Percentiles rank a stretch among this genome's conserved stretches.
Conservation (phyloP, 2,113 vertebrate species). For the Nipponia nippon region DNA sequence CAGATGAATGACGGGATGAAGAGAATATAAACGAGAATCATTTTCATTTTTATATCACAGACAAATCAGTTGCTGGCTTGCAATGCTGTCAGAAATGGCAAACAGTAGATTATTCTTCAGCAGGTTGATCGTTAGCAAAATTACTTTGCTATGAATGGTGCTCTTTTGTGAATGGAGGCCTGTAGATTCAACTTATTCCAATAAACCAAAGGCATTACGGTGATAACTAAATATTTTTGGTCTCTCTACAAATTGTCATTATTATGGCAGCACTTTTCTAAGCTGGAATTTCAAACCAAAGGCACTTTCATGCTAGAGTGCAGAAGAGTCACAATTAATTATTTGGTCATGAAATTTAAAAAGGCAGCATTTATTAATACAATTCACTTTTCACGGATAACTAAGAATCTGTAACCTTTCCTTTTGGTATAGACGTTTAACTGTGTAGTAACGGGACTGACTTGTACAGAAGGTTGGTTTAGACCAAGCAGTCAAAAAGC, state of each 20-base stretch:
- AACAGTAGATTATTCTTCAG: constrained; percentile 50
- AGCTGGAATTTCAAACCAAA: constrained; percentile 94
- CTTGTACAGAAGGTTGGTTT: constrained; percentile 33
- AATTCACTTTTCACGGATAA: constrained; percentile 72
- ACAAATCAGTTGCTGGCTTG: constrained; percentile 36
- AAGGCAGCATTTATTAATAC: constrained; percentile 85
- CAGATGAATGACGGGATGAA: constrained; percentile 23
- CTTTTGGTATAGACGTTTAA: constrained; percentile 76
- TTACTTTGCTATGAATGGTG: constrained; percentile 35
- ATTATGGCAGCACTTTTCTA: constrained; percentile 87
- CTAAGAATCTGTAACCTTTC: constrained; percentile 63
- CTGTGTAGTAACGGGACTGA: constrained; percentile 46
- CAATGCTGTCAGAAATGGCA: constrained; percentile 50
- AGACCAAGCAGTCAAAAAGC: constrained; percentile 54
- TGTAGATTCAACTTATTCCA: constrained; percentile 72
- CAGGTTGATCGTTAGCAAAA: constrained; percentile 52
- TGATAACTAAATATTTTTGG: constrained; percentile 92
- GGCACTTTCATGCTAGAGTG: constrained; percentile 97
- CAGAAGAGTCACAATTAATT: constrained; percentile 84
- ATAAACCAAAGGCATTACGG: constrained; percentile 96
- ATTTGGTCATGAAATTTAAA: constrained; percentile 89
- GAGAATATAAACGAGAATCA: background rate
- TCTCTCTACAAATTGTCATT: constrained; percentile 86
- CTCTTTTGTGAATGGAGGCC: constrained; percentile 74
- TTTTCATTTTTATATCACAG: background rate